These are phyloP conservation scores for Diabrotica balteata DNA, from an alignment of 2,888 invertebrate species.

Conservation along the genomic window DNA sequence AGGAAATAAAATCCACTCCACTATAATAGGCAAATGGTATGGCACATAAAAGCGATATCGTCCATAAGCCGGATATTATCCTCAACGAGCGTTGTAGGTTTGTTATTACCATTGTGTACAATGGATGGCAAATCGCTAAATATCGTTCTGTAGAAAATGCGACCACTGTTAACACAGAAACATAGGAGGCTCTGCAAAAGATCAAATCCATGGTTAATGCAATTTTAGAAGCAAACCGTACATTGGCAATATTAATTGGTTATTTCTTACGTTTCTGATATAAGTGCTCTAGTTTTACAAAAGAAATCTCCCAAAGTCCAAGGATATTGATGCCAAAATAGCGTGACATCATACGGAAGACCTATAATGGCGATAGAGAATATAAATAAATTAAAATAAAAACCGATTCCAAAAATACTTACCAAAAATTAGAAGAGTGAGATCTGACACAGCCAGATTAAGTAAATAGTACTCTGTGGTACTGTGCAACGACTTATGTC, in stretches of 20 bases:
- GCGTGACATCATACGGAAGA: slow-evolving; percentile 82
- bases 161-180: slow-evolving; percentile 89
- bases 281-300: slow-evolving; percentile 82
- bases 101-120: slow-evolving; percentile 83
- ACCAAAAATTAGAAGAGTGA: slow-evolving; percentile 83
- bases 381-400: too few relatives aligned
- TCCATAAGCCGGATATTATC: slow-evolving; percentile 81
- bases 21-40: slow-evolving; percentile 80
- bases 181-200: slow-evolving; percentile 79
- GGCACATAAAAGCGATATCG: slow-evolving; percentile 76
- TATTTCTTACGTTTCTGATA: slow-evolving; percentile 81
- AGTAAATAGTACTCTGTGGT: slow-evolving; percentile 93
- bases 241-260: too few relatives aligned
- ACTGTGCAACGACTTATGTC: slow-evolving; percentile 83
- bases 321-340: slow-evolving; percentile 90
- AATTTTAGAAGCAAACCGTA: too few relatives aligned
- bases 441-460: slow-evolving; percentile 86
- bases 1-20: slow-evolving; percentile 75
- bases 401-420: slow-evolving; percentile 57
- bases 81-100: slow-evolving; percentile 81
- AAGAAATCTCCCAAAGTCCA: slow-evolving; percentile 81
- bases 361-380: slow-evolving; percentile 63
- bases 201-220: neutral
- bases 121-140: slow-evolving; percentile 89
- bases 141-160: slow-evolving; percentile 92